These are phyloP conservation scores for Limanda limanda DNA, from an alignment of 2,113 vertebrate species.

Conservation along the genomic window DNA sequence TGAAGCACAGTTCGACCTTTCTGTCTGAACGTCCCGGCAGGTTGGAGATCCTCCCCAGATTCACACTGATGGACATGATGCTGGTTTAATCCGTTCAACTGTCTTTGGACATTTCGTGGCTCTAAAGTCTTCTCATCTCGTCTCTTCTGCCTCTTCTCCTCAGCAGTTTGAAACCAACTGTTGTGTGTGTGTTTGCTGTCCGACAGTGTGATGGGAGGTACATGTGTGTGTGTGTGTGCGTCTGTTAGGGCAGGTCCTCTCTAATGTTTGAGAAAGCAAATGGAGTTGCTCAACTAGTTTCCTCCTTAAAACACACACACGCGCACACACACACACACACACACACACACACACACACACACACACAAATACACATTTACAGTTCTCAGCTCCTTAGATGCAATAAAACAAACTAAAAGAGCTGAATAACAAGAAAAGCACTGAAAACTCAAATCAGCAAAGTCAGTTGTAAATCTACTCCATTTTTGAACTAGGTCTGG, in stretches of 20 bases:
- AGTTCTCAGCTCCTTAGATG: not conserved
- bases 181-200: constrained; percentile 3
- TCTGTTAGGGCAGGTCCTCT: constrained; percentile 59
- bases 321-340: no score
- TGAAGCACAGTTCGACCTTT: constrained; percentile 88
- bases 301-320: constrained; percentile 19
- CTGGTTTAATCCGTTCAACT: not conserved
- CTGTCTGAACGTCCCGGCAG: constrained; percentile 87
- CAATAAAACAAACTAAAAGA: not conserved
- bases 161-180: constrained; percentile 21
- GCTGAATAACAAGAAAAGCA: not conserved
- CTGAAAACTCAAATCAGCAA: not conserved
- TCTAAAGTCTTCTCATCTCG: not conserved
- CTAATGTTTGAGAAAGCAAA: constrained; percentile 73
- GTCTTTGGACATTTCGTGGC: constrained; percentile 5
- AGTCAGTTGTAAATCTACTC: not conserved
- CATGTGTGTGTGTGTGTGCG: constrained; percentile 23
- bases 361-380: no score
- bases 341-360: no score
- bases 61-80: constrained; percentile 88
- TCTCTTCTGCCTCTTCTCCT: constrained; percentile 3
- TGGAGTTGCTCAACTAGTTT: constrained; percentile 70
- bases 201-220: constrained; percentile 6
- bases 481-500: not conserved
- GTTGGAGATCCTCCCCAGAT: constrained; percentile 83